A percentile compares a stretch with the other conserved stretches of the same genome.
These are phyloP conservation scores for Drymonia ruficornis DNA, from an alignment of 2,888 invertebrate species.

Conservation along the genomic window DNA sequence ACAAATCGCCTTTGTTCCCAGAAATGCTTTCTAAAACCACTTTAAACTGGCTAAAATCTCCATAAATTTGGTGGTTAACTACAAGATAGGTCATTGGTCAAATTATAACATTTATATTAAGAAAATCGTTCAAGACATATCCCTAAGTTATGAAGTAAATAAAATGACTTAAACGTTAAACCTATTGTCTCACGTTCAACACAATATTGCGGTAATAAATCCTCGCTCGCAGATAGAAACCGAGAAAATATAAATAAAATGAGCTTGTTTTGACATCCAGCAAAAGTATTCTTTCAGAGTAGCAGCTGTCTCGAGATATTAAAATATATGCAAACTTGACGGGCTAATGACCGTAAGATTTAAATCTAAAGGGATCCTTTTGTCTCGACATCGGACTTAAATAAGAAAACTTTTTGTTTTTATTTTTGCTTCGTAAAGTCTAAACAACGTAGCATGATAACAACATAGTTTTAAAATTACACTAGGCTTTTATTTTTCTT, in stretches of 20 bases:
- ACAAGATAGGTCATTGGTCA: too few relatives aligned
- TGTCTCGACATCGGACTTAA: constrained; percentile 53
- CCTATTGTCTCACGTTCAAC: constrained; percentile 43
- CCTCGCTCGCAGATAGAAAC: constrained; percentile 50
- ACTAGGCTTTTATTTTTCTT: too few relatives aligned
- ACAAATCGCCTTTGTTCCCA: too few relatives aligned
- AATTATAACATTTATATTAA: too few relatives aligned
- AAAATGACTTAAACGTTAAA: constrained; percentile 55
- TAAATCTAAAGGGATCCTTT: constrained; percentile 65
- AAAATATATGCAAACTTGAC: constrained; percentile 74
- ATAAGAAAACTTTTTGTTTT: constrained; percentile 67
- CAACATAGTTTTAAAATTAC: constrained; percentile 22
- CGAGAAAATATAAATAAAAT: constrained; percentile 64
- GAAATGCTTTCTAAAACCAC: too few relatives aligned
- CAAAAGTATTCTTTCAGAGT: constrained; percentile 48
- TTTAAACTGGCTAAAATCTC: too few relatives aligned
- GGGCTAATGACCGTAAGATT: constrained; percentile 73
- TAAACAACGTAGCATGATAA: constrained; percentile 24
- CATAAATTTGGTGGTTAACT: too few relatives aligned
- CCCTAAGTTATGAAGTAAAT: constrained; percentile 36
- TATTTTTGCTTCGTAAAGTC: constrained; percentile 42
- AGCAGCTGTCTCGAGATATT: constrained; percentile 69
- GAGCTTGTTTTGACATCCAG: constrained; percentile 65
- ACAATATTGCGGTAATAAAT: constrained; percentile 71
- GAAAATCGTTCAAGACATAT: too few relatives aligned